Base-by-base conservation (phyloP, 2,113 vertebrate species). In the Podarcis cretensis region DNA sequence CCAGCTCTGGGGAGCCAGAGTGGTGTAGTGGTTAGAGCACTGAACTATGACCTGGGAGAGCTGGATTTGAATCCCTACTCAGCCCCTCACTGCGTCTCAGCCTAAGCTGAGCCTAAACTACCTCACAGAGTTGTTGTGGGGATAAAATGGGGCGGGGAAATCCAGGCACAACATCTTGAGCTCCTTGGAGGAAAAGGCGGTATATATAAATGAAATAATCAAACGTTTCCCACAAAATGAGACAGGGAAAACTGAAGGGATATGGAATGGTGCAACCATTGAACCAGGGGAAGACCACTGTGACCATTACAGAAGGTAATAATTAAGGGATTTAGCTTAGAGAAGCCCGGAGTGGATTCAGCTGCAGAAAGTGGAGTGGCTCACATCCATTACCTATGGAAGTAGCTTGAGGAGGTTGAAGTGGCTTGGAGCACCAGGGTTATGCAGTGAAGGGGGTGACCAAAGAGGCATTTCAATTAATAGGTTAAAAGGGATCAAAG, bases 351-450 rank as follows among this genome's bases (percentile, higher is more conserved):
- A 88, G 69, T 84, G 73, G 37, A 20, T 37, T 12, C 25, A 90
- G 30, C 13, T 48, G 43, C 68, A 91, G 81, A 82, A 92, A 90
- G 23, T 65, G 81, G n/a, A 59, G 89, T 71, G 30, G 74, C 18
- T 23, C 74, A 13, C 78, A 87, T 71, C n/a, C 35, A 79, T 54
- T 86, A 0, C 65, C 73, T 6, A 81, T 3, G 6, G 32, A 74
- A 80, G 21, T 68, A 43, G 30, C 85, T 30, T 40, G 18, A 87
- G 25, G 30, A 91, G 87, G 80, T 25, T 30, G 18, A 78, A 76
- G 78, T 84, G 69, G 25, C 3, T 66, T 85, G 37, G 5, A 81
- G 32, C 75, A 59, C 14, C 14, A 54, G 12, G 37, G 54, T 32
- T 75, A n/a, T 48, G 20, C 7, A 65, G 35, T 65, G 37, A 82